Evolutionary conservation across 2,888 invertebrate species (phyloP).

Genomic region (Eumerus sabulonum): DNA sequence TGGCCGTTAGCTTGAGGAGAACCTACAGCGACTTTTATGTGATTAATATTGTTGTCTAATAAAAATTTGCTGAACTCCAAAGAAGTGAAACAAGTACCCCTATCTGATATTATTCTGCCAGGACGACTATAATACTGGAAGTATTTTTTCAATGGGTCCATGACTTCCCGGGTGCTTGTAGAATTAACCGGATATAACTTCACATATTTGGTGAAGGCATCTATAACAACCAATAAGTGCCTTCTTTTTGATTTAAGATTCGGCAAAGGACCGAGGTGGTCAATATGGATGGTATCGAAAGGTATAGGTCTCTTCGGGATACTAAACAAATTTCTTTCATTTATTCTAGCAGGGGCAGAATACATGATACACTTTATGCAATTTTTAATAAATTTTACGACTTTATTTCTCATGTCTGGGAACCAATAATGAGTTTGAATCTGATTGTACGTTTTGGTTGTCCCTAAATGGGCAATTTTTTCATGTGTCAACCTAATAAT

Average conservation of each 20-base stretch:
- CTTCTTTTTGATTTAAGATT: slow-evolving; percentile 20
- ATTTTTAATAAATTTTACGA: slow-evolving; percentile 28
- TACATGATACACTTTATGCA: slow-evolving; percentile 35
- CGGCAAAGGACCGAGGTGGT: slow-evolving; percentile 11
- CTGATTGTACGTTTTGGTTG: slow-evolving; percentile 43
- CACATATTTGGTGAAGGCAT: slow-evolving; percentile 39
- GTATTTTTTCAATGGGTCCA: slow-evolving; percentile 33
- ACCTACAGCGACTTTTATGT: slow-evolving; percentile 6
- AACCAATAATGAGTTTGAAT: slow-evolving; percentile 51
- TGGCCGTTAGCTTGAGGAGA: slow-evolving; percentile 39
- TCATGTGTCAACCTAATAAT: slow-evolving; percentile 48
- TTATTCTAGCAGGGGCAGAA: slow-evolving; percentile 7
- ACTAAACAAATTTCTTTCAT: slow-evolving; percentile 18
- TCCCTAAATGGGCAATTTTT: slow-evolving; percentile 45
- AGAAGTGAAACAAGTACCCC: slow-evolving; percentile 22
- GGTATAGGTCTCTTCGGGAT: slow-evolving; percentile 30
- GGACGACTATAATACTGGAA: slow-evolving; percentile 52
- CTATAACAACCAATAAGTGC: slow-evolving; percentile 23
- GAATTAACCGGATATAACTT: slow-evolving; percentile 26
- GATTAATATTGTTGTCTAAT: slow-evolving; percentile 4
- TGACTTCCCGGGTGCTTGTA: slow-evolving; percentile 22
- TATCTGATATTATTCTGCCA: slow-evolving; percentile 28
- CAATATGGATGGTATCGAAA: slow-evolving; percentile 24
- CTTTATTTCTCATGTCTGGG: slow-evolving; percentile 25
- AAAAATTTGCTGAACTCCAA: slow-evolving; percentile 21